Percentiles rank a stretch among this genome's conserved stretches.
phyloP scores from a whole-genome alignment of 2,888 invertebrate species.

The Caenorhabditis sinica region DNA sequence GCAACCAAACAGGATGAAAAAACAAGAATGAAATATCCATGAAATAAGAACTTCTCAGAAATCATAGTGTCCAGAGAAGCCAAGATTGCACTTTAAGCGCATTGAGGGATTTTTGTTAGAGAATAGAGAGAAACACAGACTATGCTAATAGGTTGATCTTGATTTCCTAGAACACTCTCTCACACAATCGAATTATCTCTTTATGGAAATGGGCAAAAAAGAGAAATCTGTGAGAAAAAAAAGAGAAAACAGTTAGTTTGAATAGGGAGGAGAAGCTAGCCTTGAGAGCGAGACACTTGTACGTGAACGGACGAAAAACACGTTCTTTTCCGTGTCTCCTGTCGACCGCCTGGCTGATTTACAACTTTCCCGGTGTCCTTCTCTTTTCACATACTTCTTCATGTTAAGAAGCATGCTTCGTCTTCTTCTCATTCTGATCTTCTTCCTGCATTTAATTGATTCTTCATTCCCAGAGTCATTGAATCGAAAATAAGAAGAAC shows the following conservation, averaged over 20 bases:
- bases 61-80: constrained; percentile 29
- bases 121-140: neutral
- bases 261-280: constrained; percentile 45
- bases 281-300: constrained; percentile 58
- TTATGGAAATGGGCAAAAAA: constrained; percentile 26
- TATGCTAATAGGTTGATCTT: constrained; percentile 59
- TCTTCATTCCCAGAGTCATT: constrained; percentile 15
- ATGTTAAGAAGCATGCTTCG: constrained; percentile 39
- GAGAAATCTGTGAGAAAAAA: constrained; percentile 28
- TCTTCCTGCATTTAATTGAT: constrained; percentile 10
- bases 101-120: constrained; percentile 1
- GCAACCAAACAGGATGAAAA: neutral
- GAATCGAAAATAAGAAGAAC: constrained; percentile 30
- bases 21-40: neutral
- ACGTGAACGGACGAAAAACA: constrained; percentile 59
- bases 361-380: constrained; percentile 60
- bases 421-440: too few species aligned
- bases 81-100: constrained; percentile 45
- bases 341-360: constrained; percentile 52
- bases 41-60: constrained; percentile 2
- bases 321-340: constrained; percentile 49
- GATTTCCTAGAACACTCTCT: constrained; percentile 21
- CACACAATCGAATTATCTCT: constrained; percentile 46
- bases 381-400: constrained; percentile 38
- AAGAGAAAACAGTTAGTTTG: constrained; percentile 46